These are phyloP conservation scores for Sarcoramphus papa DNA, from an alignment of 2,797 vertebrate genomes.

Conservation along the genomic window DNA sequence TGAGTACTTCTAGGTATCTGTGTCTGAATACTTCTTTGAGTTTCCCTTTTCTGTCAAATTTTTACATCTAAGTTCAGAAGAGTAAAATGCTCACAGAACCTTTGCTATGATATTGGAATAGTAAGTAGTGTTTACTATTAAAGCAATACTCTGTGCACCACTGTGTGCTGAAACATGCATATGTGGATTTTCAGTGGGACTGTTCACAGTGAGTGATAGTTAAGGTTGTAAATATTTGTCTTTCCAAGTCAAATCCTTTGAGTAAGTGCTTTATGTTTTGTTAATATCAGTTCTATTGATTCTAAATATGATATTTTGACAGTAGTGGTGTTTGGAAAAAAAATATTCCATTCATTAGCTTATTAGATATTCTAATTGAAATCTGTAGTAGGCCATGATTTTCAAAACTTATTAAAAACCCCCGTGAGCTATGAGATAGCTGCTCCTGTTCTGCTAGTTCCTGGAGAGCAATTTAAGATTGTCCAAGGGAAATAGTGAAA, in stretches of 20 bases:
- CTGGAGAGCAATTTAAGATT: not conserved
- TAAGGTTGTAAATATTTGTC: not conserved
- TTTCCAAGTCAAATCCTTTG: not conserved
- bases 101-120: not conserved
- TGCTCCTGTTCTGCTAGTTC: not conserved
- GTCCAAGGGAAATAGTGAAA: not conserved
- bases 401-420: not conserved
- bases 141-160: rapidly evolving
- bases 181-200: not conserved
- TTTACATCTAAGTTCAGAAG: not conserved
- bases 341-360: not conserved
- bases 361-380: not conserved
- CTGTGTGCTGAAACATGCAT: not conserved
- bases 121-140: not conserved
- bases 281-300: not conserved
- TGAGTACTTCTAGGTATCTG: not conserved
- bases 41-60: not conserved
- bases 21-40: not conserved
- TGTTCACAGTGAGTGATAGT: not conserved
- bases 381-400: not conserved
- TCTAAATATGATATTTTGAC: not conserved
- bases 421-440: not conserved
- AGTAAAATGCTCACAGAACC: not conserved
- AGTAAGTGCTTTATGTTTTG: not conserved
- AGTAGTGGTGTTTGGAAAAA: not conserved